phyloP scores from a whole-genome alignment of 2,113 vertebrate genomes.

The Saimiri boliviensis region DNA sequence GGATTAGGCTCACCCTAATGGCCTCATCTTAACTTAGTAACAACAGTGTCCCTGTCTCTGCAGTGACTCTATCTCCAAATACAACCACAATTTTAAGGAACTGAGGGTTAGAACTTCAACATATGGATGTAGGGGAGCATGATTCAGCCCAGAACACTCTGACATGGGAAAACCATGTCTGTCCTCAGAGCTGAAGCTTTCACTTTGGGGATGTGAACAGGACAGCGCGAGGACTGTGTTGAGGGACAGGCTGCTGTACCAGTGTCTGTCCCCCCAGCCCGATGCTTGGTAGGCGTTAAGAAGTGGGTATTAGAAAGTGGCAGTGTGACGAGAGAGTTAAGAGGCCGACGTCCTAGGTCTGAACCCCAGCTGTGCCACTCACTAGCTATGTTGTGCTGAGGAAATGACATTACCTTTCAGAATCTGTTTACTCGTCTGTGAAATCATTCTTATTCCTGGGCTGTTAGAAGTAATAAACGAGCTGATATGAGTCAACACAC shows the following conservation, averaged over 20 bases:
- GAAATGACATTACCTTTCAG: neutral
- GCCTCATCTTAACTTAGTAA: neutral
- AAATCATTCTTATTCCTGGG: neutral
- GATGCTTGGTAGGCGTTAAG: accelerated
- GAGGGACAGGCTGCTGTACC: neutral
- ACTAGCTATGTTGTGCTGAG: neutral
- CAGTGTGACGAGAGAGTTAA: accelerated
- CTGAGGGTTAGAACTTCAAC: neutral
- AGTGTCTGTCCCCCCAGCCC: accelerated
- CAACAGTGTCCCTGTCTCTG: neutral
- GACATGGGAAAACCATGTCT: neutral
- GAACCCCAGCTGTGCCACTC: neutral
- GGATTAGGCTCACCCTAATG: neutral
- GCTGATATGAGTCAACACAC: neutral
- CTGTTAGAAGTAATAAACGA: neutral
- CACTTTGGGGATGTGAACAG: neutral
- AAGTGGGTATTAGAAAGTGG: accelerated
- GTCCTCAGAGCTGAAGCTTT: neutral
- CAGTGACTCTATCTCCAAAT: neutral
- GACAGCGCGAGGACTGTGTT: neutral
- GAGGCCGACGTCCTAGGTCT: neutral
- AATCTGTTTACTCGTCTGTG: neutral
- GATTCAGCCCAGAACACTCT: neutral
- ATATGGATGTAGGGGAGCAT: neutral
- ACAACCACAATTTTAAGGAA: neutral